Percentiles rank a stretch among this genome's conserved stretches.
Conservation (phyloP, 2,888 invertebrate species). For the Blomia tropicalis region DNA sequence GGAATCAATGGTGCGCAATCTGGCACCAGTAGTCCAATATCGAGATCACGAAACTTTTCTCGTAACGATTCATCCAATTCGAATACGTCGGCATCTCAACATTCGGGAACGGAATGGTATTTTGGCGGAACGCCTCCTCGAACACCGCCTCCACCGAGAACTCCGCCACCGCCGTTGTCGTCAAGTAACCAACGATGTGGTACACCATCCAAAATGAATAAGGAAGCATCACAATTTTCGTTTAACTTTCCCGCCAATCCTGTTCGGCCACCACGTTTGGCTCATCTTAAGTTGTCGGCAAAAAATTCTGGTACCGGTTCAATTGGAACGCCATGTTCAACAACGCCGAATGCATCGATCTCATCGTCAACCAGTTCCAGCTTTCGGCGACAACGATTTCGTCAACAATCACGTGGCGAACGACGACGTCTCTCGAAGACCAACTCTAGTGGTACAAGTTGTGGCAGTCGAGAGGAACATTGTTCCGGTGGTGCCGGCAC, state of each 20-base stretch:
- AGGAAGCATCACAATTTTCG: neutral
- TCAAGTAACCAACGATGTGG: neutral
- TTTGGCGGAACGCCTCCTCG: neutral
- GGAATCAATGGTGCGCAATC: neutral
- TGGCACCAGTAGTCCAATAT: neutral
- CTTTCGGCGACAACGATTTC: slow-evolving; percentile 4
- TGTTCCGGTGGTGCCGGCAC: neutral
- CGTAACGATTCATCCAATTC: slow-evolving; percentile 3
- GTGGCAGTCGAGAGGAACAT: neutral
- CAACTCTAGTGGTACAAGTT: neutral
- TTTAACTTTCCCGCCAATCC: neutral
- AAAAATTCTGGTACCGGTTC: neutral
- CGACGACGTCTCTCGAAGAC: neutral
- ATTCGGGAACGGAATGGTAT: neutral
- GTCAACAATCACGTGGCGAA: neutral
- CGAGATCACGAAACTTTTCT: neutral
- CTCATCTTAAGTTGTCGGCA: slow-evolving; percentile 1
- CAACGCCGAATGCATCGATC: neutral
- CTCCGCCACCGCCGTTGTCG: neutral
- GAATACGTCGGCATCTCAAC: neutral
- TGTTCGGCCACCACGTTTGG: neutral
- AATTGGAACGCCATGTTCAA: neutral
- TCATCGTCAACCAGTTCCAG: neutral
- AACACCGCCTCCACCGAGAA: slow-evolving; percentile 2
- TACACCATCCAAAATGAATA: neutral